Conservation (phyloP, 2,797 vertebrate genomes). For the Anguilla pacifica region DNA sequence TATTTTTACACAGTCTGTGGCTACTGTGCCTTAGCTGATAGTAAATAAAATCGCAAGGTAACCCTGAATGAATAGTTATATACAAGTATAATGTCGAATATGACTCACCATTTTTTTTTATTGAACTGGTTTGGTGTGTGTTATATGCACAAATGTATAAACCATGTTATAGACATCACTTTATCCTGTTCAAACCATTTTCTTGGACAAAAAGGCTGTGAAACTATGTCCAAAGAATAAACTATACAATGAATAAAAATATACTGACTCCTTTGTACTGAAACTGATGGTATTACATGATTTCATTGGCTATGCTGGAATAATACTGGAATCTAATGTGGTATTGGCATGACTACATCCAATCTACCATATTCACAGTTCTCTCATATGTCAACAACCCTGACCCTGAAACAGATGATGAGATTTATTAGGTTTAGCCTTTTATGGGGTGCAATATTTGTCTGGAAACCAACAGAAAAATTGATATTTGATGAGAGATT, state of each 20-base stretch:
- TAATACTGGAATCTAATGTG: background rate
- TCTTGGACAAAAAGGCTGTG: background rate
- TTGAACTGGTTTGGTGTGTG: background rate
- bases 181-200: background rate
- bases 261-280: background rate
- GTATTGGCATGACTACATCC: background rate
- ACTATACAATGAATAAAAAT: background rate
- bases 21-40: no score
- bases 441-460: constrained; percentile 44
- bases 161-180: background rate
- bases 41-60: no score
- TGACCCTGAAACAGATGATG: constrained; percentile 36
- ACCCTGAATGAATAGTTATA: no score
- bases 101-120: background rate
- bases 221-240: background rate
- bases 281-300: background rate
- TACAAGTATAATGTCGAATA: background rate
- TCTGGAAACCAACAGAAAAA: constrained; percentile 59
- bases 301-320: background rate
- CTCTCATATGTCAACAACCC: constrained; percentile 40
- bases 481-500: constrained; percentile 70
- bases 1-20: no score
- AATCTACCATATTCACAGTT: constrained; percentile 28
- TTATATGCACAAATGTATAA: background rate
- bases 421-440: constrained; percentile 37